Conservation (phyloP, 2,888 invertebrate genomes). For the Orthosia cruda region DNA sequence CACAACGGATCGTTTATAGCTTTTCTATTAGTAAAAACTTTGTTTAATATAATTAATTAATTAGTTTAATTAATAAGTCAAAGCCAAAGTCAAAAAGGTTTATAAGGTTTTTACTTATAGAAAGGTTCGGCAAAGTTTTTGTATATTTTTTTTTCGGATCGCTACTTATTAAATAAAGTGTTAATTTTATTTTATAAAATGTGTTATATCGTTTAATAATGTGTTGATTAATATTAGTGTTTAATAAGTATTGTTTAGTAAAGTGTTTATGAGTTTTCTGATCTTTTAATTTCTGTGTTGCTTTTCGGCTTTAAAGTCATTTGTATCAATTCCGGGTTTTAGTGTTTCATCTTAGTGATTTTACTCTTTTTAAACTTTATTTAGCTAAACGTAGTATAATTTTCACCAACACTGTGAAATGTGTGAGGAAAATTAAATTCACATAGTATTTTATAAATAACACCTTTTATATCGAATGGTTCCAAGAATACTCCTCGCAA, state of each 20-base stretch:
- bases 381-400: too few species aligned
- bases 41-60: too few species aligned
- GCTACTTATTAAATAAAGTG: background rate
- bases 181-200: background rate
- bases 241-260: background rate
- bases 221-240: background rate
- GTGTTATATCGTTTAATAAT: background rate
- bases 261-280: background rate
- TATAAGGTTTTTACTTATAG: too few species aligned
- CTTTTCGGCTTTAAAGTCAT: background rate
- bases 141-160: too few species aligned
- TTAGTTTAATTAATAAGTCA: too few species aligned
- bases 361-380: background rate
- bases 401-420: background rate
- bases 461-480: constrained; percentile 57
- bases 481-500: constrained; percentile 68
- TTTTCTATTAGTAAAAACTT: too few species aligned
- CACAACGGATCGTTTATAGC: too few species aligned
- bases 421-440: background rate
- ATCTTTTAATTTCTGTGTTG: background rate
- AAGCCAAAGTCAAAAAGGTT: too few species aligned
- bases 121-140: too few species aligned
- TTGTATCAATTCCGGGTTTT: background rate
- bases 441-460: background rate
- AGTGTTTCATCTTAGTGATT: background rate